These are phyloP conservation scores for Apodemia hepburni DNA, from an alignment of 2,888 invertebrate species.

Conservation along the genomic window DNA sequence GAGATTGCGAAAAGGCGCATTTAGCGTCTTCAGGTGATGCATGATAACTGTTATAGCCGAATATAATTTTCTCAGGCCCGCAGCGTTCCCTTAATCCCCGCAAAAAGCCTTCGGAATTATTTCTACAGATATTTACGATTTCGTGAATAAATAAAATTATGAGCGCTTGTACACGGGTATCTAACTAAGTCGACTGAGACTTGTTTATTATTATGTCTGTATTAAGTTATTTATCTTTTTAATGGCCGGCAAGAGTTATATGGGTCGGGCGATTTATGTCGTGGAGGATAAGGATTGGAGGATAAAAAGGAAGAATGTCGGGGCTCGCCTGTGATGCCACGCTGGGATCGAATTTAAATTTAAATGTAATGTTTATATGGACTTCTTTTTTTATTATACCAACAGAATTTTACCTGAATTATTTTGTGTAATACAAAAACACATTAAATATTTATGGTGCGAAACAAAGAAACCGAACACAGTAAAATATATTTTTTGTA, in stretches of 20 bases:
- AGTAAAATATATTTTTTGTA: too few relatives aligned
- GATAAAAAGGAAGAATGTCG: slow-evolving; percentile 66
- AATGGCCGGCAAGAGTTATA: slow-evolving; percentile 73
- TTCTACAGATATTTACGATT: slow-evolving; percentile 77
- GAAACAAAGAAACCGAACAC: too few relatives aligned
- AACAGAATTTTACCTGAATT: neutral
- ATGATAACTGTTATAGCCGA: slow-evolving; percentile 80
- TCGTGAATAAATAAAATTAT: slow-evolving; percentile 80
- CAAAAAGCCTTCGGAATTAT: slow-evolving; percentile 78
- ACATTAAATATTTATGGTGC: too few relatives aligned
- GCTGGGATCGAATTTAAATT: slow-evolving; percentile 74
- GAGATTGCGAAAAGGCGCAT: slow-evolving; percentile 79
- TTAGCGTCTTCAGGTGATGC: slow-evolving; percentile 79
- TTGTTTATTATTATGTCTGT: slow-evolving; percentile 78
- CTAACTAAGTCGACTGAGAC: slow-evolving; percentile 59
- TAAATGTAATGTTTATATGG: slow-evolving; percentile 65
- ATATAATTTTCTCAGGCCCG: slow-evolving; percentile 78
- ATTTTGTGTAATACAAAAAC: too few relatives aligned
- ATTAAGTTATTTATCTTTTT: slow-evolving; percentile 80
- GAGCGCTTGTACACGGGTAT: slow-evolving; percentile 61
- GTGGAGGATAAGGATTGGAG: slow-evolving; percentile 60
- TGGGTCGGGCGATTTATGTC: slow-evolving; percentile 72
- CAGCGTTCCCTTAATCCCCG: slow-evolving; percentile 77
- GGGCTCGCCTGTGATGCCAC: slow-evolving; percentile 56
- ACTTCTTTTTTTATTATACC: slow-evolving; percentile 39